Conservation (phyloP, 2,888 invertebrate species). For the Ormia ochracea region DNA sequence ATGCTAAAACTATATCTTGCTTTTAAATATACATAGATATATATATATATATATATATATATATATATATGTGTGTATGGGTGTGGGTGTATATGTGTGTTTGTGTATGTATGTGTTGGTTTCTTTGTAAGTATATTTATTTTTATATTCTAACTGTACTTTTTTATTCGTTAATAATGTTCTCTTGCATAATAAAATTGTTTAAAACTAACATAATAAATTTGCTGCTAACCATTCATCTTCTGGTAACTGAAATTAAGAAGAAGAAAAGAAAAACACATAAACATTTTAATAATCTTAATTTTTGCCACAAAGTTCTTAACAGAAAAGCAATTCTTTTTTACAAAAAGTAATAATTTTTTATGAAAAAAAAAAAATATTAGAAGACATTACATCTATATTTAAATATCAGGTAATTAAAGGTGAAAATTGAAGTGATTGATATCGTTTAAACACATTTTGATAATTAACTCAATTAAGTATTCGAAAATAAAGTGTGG, state of each 20-base stretch:
- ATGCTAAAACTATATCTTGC: not conserved
- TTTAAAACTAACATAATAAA: conserved; percentile 84
- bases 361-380: conserved; percentile 1
- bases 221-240: conserved; percentile 93
- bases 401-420: conserved; percentile 1
- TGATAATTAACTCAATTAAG: not conserved
- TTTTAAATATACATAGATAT: not conserved
- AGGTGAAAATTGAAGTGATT: conserved; percentile 13
- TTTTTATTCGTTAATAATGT: conserved; percentile 4
- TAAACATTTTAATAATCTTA: conserved; percentile 55
- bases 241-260: conserved; percentile 85
- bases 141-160: conserved; percentile 33
- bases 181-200: not conserved
- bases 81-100: no score
- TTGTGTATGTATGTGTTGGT: no score
- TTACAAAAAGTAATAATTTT: conserved; percentile 7
- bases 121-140: no score
- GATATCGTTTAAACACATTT: not conserved
- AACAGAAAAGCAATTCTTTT: conserved; percentile 7
- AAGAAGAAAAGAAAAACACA: conserved; percentile 66
- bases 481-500: conserved; percentile 19
- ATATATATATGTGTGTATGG: no score
- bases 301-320: conserved; percentile 31
- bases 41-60: no score
- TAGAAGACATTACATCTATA: not conserved